These are phyloP conservation scores for Lycaena phlaeas DNA, from an alignment of 2,888 invertebrate genomes.

Conservation along the genomic window DNA sequence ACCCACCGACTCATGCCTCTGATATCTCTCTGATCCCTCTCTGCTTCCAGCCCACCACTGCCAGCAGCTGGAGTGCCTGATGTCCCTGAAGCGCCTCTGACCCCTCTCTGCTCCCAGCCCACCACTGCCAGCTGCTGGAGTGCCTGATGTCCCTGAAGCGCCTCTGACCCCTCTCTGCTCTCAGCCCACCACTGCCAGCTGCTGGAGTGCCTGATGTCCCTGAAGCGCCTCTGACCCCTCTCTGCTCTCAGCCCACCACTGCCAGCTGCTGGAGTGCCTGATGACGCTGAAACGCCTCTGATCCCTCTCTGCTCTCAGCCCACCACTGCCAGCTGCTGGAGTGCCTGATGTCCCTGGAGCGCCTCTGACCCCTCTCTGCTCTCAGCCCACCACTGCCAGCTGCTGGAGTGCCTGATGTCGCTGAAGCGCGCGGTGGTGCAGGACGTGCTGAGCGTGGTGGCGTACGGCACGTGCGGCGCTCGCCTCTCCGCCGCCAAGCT, in stretches of 20 bases:
- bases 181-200: not conserved
- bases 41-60: not conserved
- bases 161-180: too few species aligned
- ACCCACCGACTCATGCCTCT: too few species aligned
- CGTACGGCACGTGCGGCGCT: constrained; percentile 95
- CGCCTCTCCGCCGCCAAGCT: constrained; percentile 96
- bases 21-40: too few species aligned
- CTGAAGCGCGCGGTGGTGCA: constrained; percentile 91
- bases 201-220: not conserved
- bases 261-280: constrained; percentile 94
- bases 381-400: constrained; percentile 94
- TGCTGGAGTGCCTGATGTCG: constrained; percentile 96
- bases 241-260: constrained; percentile 85
- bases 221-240: not conserved
- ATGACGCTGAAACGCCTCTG: constrained; percentile 98
- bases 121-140: constrained; percentile 96
- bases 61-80: too few species aligned
- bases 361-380: too few species aligned
- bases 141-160: constrained; percentile 95
- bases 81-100: not conserved
- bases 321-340: too few species aligned
- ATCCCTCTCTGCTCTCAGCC: not conserved
- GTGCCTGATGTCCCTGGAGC: not conserved
- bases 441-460: constrained; percentile 95
- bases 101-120: constrained; percentile 70